These are phyloP conservation scores for Telmatherina bonti DNA, from an alignment of 2,797 vertebrate genomes.

Conservation along the genomic window DNA sequence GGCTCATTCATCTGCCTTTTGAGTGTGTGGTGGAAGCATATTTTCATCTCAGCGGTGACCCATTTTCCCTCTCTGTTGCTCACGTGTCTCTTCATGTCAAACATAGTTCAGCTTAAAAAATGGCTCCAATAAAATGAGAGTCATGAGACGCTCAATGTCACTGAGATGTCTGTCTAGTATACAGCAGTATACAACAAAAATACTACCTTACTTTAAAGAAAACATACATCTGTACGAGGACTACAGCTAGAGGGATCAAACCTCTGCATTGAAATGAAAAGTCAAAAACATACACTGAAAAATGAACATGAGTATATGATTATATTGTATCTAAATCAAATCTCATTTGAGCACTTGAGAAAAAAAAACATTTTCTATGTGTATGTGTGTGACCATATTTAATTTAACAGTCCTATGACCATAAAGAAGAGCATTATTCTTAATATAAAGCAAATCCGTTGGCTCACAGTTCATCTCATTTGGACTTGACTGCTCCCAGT, in stretches of 20 bases:
- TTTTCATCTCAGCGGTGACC: constrained; percentile 32
- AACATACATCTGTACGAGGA: background rate
- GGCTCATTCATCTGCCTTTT: constrained; percentile 30
- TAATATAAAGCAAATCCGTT: no score
- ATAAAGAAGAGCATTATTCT: no score
- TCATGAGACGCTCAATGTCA: background rate
- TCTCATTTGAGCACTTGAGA: no score
- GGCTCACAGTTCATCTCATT: no score
- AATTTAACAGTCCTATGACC: no score
- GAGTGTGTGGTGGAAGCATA: constrained; percentile 20
- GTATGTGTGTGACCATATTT: no score
- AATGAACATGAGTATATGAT: no score
- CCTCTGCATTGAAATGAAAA: no score
- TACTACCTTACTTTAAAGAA: background rate
- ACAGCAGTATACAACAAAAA: background rate
- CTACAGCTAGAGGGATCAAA: background rate
- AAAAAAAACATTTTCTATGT: no score
- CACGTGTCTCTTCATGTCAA: constrained; percentile 22
- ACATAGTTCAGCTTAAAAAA: constrained; percentile 14
- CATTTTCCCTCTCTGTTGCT: constrained; percentile 35
- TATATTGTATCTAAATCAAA: no score
- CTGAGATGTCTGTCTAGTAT: background rate
- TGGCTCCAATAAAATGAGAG: background rate
- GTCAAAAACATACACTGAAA: no score
- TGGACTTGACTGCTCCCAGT: no score